Evolutionary conservation across 2,888 invertebrate genomes (phyloP).

Genomic region (Odontothrips loti): DNA sequence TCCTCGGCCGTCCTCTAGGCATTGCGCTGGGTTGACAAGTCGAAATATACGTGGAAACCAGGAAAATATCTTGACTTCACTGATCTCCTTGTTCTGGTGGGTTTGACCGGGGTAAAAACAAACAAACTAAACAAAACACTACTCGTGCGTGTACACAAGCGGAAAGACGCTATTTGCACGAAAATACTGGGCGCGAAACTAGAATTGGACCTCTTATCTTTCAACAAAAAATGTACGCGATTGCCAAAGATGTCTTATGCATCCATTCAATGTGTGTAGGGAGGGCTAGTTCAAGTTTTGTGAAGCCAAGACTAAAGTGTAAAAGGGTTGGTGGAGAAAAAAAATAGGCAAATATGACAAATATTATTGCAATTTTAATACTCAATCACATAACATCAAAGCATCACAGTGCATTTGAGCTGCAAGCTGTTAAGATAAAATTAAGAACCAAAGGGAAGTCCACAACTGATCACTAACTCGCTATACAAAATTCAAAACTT

Average conservation of each 20-base stretch:
- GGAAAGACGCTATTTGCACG: not conserved
- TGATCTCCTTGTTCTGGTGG: not conserved
- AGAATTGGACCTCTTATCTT: not conserved
- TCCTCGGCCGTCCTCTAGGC: not conserved
- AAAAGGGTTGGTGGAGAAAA: not conserved
- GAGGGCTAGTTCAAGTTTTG: no score
- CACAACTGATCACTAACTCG: not conserved
- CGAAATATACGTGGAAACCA: no score
- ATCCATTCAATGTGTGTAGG: not conserved
- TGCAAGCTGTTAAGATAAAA: constrained; percentile 15
- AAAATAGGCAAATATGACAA: not conserved
- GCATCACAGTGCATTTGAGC: constrained; percentile 12
- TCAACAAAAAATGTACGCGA: not conserved
- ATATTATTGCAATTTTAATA: not conserved
- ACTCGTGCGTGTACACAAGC: not conserved
- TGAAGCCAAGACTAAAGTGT: no score
- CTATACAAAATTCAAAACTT: not conserved
- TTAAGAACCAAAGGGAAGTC: constrained; percentile 1
- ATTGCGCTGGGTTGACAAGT: not conserved
- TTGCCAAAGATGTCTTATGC: not conserved
- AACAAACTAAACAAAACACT: not conserved
- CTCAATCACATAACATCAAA: constrained; percentile 14
- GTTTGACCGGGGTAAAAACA: not conserved
- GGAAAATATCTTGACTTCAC: no score
- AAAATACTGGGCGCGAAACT: not conserved